A percentile compares a stretch with the other conserved stretches of the same genome.
Conservation (phyloP, 2,113 vertebrate species). For the Ammodytes dubius region DNA sequence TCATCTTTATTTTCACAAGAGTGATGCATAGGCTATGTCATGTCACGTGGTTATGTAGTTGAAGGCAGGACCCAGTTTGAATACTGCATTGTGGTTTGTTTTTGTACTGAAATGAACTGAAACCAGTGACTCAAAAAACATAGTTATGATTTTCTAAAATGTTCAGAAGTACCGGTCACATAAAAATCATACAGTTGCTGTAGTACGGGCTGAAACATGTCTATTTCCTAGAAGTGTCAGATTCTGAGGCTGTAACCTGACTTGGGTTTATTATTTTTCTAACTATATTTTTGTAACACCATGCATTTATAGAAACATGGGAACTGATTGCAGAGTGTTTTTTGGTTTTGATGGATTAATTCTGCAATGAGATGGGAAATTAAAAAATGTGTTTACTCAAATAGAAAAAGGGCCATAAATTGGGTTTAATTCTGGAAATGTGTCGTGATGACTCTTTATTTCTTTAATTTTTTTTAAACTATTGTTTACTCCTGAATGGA, state of each 20-base stretch:
- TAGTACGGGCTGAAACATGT: background rate
- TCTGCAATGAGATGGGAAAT: background rate
- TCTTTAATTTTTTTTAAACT: background rate
- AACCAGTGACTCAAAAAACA: background rate
- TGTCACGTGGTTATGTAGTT: background rate
- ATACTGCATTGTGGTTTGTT: background rate
- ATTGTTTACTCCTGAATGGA: too few relatives aligned
- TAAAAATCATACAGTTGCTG: background rate
- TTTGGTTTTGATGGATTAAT: background rate
- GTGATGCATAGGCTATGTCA: too few relatives aligned
- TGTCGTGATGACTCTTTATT: background rate
- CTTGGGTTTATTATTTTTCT: slow-evolving; percentile 42
- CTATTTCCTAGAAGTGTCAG: background rate
- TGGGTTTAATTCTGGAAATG: slow-evolving; percentile 12
- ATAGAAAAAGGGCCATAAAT: slow-evolving; percentile 46
- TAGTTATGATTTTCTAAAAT: background rate
- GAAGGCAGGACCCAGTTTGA: background rate
- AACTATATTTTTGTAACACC: slow-evolving; percentile 60
- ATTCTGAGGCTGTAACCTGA: slow-evolving; percentile 3
- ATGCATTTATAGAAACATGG: background rate
- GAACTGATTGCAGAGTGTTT: background rate
- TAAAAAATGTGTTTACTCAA: background rate
- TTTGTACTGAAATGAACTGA: background rate
- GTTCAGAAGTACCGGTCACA: background rate
- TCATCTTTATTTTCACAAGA: background rate